Conservation (phyloP, 1,140 invertebrate species). For the Heterodera schachtii region DNA sequence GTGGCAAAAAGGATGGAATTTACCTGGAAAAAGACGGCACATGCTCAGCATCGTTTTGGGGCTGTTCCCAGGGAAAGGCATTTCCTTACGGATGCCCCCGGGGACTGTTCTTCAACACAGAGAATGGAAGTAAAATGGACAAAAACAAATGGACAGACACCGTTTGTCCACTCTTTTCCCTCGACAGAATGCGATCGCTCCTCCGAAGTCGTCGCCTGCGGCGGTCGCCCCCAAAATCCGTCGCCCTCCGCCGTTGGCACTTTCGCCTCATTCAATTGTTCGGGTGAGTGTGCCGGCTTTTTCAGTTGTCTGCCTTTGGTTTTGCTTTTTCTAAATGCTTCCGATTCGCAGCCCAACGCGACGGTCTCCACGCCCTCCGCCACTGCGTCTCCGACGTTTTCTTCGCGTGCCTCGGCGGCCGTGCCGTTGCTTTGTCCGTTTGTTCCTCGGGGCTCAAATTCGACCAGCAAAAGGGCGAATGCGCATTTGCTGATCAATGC, state of each 20-base stretch:
- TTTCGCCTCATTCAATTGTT: not conserved
- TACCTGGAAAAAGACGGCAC: not conserved
- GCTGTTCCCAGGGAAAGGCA: not conserved
- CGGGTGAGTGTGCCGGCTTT: not conserved
- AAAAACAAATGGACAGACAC: not conserved
- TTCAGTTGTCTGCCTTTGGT: no score
- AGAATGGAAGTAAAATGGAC: not conserved
- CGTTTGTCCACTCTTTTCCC: not conserved
- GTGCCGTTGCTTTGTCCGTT: not conserved
- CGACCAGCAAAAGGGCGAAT: not conserved
- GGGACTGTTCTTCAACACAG: not conserved
- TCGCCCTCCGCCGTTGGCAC: not conserved
- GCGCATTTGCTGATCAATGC: not conserved
- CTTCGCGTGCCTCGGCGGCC: not conserved
- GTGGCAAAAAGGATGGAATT: not conserved
- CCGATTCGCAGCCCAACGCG: not conserved
- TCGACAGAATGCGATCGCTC: not conserved
- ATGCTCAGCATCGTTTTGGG: conserved; percentile 4
- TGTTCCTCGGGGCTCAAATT: not conserved
- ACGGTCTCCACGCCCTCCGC: not conserved
- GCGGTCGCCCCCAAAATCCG: not conserved
- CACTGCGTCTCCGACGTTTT: not conserved
- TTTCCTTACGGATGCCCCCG: not conserved
- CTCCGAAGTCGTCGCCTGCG: not conserved
- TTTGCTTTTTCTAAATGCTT: not conserved